Conservation (phyloP, 92 coral and sea anemone genomes). For the Hydrozoanthus gracilis region DNA sequence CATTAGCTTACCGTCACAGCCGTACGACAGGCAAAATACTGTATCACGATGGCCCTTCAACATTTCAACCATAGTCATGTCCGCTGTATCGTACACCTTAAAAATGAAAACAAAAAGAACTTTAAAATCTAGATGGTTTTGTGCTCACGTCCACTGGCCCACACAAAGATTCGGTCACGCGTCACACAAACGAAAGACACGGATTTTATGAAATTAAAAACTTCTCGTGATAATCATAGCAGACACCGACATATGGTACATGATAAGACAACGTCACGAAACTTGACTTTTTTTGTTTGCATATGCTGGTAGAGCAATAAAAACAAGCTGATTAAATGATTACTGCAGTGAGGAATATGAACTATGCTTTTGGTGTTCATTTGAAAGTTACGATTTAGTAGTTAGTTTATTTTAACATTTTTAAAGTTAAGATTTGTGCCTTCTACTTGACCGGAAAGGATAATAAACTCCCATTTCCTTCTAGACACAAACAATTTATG, state of each 20-base stretch:
- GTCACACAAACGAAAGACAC: slow-evolving; percentile 4
- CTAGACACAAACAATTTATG: no score
- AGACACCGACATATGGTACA: background rate
- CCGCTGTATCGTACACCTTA: slow-evolving; percentile 81
- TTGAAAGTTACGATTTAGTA: no score
- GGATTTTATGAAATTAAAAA: background rate
- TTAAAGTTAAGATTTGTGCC: no score
- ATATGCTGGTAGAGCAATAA: no score
- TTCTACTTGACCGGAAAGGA: no score
- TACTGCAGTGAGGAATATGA: background rate
- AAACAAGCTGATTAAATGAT: background rate
- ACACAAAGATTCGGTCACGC: no score
- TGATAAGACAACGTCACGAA: no score
- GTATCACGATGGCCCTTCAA: slow-evolving; percentile 91
- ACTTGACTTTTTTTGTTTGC: no score
- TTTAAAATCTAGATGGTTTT: no score
- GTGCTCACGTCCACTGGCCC: no score
- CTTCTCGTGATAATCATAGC: background rate
- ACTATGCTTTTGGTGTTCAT: background rate
- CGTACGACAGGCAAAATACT: slow-evolving; percentile 83
- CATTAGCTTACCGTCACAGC: slow-evolving; percentile 68
- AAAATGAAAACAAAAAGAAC: background rate
- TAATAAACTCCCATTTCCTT: no score
- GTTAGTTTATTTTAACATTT: no score
- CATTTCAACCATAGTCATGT: slow-evolving; percentile 82